Evolutionary conservation across 2,113 vertebrate genomes (phyloP), one percentile per base, ranked within the genome.

Genomic region (Boleophthalmus pectinirostris): DNA sequence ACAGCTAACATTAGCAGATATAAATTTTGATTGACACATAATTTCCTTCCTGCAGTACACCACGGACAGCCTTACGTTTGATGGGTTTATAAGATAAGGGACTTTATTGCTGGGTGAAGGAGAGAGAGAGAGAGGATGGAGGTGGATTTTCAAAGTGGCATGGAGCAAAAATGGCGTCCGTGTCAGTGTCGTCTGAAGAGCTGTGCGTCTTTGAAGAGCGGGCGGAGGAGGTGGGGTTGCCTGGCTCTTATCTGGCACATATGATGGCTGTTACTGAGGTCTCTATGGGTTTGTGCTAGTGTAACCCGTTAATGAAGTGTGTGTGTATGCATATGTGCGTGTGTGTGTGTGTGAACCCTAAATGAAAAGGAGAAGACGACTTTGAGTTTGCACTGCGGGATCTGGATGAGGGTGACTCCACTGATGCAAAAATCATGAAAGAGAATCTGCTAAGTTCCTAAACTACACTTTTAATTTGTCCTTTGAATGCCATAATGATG

Each of bases 21-120:
- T 81, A 78, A 70, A 78, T 83, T 91, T 90, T 90, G 90, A 93
- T 77, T 91, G 91, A 90, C 92, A 90, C 73, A 88, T 88, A 83
- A 91, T 92, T 91, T 92, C 85, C 88, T 87, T 78, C 75, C 56
- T 45, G 69, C 56, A 3, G 83, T 83, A 82, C 85, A 84, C 79
- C 79, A 83, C 45, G 79, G 84, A 88, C 87, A 82, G 84, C 83
- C 84, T 87, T 56, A 74, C 69, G 70, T 87, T 86, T 88, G 85
- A 90, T 87, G 82, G 82, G 79, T 87, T 88, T 81, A 86, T 86
- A 77, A 83, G 91, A 92, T 92, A 90, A 84, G 82, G 80, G 66
- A 82, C 73, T 79, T 75, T 78, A 77, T 70, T 65, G 82, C 77
- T 78, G 75, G 69, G 78, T 15, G 66, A 72, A 68, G 70, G 66